Percentiles rank a stretch among this genome's conserved stretches.
These are phyloP conservation scores for Zosterops pallidus DNA, from an alignment of 2,113 vertebrate species.

Conservation along the genomic window DNA sequence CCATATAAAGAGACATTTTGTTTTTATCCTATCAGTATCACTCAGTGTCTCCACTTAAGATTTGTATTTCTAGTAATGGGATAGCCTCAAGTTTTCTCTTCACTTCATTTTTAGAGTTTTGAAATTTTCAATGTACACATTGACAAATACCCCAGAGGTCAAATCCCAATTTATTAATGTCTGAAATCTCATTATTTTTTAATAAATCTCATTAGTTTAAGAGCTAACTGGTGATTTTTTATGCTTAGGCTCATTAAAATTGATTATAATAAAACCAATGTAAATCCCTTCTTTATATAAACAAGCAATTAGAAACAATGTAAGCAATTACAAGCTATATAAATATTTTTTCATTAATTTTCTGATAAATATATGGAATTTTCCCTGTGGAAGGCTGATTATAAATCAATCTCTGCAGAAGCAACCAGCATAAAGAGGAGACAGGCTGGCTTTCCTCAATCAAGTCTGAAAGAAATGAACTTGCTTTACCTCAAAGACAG, in stretches of 20 bases:
- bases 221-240: background rate
- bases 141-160: background rate
- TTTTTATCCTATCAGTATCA: background rate
- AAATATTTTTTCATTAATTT: conserved; percentile 14
- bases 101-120: background rate
- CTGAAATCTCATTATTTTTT: conserved; percentile 29
- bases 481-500: background rate
- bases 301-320: conserved; percentile 19
- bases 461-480: background rate
- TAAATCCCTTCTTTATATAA: conserved; percentile 26
- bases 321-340: conserved; percentile 7
- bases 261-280: background rate
- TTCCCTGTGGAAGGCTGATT: background rate
- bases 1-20: background rate
- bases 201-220: conserved; percentile 39
- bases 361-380: background rate
- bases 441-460: background rate
- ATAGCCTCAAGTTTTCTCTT: background rate
- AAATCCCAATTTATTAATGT: conserved; percentile 21
- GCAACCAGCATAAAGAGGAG: background rate
- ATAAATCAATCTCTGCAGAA: background rate
- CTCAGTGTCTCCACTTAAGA: background rate
- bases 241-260: conserved; percentile 30
- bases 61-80: background rate
- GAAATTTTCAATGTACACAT: background rate